These are phyloP conservation scores for Chrysina gloriosa DNA, from an alignment of 2,888 invertebrate species.

Conservation along the genomic window DNA sequence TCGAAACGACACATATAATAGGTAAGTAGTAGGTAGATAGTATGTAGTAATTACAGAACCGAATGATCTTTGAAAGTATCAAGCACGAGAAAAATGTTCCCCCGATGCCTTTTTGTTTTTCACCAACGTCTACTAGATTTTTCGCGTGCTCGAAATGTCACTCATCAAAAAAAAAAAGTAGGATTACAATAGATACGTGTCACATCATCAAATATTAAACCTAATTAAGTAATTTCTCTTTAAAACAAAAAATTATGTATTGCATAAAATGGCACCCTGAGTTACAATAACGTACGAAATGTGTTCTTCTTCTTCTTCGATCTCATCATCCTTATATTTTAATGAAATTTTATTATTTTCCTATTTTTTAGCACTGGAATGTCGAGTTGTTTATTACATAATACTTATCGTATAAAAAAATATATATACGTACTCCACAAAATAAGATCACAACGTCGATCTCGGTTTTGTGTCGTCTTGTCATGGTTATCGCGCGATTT, in stretches of 20 bases:
- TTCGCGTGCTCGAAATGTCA: conserved; percentile 40
- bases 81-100: conserved; percentile 39
- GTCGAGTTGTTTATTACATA: conserved; percentile 37
- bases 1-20: too few species aligned
- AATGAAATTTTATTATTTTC: not conserved
- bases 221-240: conserved; percentile 29
- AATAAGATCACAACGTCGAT: conserved; percentile 10
- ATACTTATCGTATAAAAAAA: conserved; percentile 17
- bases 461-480: not conserved
- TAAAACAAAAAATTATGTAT: conserved; percentile 48
- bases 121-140: conserved; percentile 7
- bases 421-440: conserved; percentile 1
- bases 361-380: conserved; percentile 57
- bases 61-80: conserved; percentile 13
- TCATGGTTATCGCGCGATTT: conserved; percentile 9
- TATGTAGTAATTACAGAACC: conserved; percentile 32
- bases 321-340: conserved; percentile 3
- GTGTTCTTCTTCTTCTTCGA: too few species aligned
- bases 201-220: too few species aligned
- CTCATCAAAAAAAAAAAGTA: not conserved
- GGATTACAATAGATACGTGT: conserved; percentile 10
- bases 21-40: too few species aligned
- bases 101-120: not conserved
- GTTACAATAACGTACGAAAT: conserved; percentile 54
- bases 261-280: conserved; percentile 66